These are phyloP conservation scores for Elephantulus edwardii DNA, from an alignment of 2,113 vertebrate genomes.

Conservation along the genomic window DNA sequence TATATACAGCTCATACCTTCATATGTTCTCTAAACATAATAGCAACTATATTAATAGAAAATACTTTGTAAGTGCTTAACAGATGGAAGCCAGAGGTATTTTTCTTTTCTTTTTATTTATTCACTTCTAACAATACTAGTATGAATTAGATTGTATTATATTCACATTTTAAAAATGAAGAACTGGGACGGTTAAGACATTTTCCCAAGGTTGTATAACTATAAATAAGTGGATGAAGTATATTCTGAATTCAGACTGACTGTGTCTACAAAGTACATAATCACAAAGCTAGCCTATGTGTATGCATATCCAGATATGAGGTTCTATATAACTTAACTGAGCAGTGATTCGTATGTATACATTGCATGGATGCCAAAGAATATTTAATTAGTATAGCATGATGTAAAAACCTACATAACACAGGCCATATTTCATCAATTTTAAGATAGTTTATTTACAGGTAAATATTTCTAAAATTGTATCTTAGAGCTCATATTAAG, in stretches of 20 bases:
- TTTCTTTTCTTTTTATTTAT: too few relatives aligned
- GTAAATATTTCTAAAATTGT: not conserved
- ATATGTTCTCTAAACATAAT: constrained; percentile 11
- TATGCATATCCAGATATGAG: not conserved
- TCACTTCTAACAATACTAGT: not conserved
- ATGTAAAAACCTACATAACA: not conserved
- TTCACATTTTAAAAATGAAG: not conserved
- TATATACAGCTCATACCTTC: not conserved
- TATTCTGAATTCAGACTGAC: not conserved
- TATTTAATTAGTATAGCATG: not conserved
- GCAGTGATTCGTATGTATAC: not conserved
- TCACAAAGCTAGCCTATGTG: rapidly evolving
- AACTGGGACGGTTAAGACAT: not conserved
- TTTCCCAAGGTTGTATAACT: not conserved
- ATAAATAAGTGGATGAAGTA: not conserved
- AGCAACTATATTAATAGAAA: constrained; percentile 1
- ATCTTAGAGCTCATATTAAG: constrained; percentile 14
- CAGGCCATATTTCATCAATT: not conserved
- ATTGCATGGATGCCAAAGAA: not conserved
- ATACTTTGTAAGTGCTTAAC: constrained; percentile 19
- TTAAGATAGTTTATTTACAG: not conserved
- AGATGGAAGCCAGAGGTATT: not conserved
- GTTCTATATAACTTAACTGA: not conserved
- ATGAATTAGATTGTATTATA: not conserved
- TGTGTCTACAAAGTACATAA: not conserved